Conservation (phyloP, 2,888 invertebrate species). For the Ecliptopera silaceata region DNA sequence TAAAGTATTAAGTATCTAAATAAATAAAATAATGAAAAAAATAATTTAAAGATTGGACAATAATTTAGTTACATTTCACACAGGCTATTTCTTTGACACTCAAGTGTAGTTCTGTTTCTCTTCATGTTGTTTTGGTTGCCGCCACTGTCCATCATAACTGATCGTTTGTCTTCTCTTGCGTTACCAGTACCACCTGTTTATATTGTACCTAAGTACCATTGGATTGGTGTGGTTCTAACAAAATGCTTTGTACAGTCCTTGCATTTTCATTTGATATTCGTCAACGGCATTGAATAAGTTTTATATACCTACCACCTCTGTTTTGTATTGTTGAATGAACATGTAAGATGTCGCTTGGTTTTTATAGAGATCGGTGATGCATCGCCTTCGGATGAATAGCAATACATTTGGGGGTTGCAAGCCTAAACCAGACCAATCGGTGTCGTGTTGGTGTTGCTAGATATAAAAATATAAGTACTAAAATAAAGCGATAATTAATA, state of each 20-base stretch:
- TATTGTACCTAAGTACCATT: too few species aligned
- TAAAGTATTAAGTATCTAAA: slow-evolving; percentile 69
- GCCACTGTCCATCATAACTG: neutral
- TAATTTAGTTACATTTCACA: slow-evolving; percentile 76
- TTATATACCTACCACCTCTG: neutral
- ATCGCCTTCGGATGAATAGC: slow-evolving; percentile 52
- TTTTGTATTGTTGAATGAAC: slow-evolving; percentile 15
- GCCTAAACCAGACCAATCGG: slow-evolving; percentile 74
- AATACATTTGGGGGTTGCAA: slow-evolving; percentile 66
- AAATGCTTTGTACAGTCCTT: slow-evolving; percentile 5
- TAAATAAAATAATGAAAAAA: slow-evolving; percentile 59
- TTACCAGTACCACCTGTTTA: neutral
- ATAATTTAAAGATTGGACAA: slow-evolving; percentile 74
- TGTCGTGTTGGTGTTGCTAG: slow-evolving; percentile 76
- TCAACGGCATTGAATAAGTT: neutral
- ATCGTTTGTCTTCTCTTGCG: neutral
- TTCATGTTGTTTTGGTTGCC: slow-evolving; percentile 29
- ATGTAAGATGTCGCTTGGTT: slow-evolving; percentile 25
- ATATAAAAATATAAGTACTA: slow-evolving; percentile 48
- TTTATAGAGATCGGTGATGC: slow-evolving; percentile 17
- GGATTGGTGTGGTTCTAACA: slow-evolving; percentile 3
- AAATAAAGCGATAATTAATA: slow-evolving; percentile 52
- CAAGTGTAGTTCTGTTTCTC: slow-evolving; percentile 43
- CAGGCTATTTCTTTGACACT: slow-evolving; percentile 53
- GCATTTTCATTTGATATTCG: slow-evolving; percentile 14